phyloP scores from a whole-genome alignment of 2,888 invertebrate species.

The Lepetodrilus schrolli region DNA sequence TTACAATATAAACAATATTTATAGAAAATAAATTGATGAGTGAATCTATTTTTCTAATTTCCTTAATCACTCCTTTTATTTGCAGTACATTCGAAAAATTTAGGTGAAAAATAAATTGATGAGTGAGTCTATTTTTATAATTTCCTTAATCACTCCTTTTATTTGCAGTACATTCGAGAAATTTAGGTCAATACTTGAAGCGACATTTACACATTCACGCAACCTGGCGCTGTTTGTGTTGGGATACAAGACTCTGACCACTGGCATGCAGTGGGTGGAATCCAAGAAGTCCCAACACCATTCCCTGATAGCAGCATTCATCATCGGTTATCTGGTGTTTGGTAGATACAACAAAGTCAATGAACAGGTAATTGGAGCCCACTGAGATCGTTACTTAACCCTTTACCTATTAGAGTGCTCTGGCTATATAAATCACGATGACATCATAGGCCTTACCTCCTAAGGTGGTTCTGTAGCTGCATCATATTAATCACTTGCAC shows the following conservation, averaged over 20 bases:
- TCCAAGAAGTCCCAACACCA: conserved; percentile 64
- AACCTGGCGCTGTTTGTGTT: conserved; percentile 76
- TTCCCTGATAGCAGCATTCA: conserved; percentile 75
- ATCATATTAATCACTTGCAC: no score
- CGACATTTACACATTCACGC: conserved; percentile 76
- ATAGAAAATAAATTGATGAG: no score
- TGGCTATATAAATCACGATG: neutral
- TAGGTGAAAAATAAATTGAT: no score
- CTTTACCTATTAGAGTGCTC: no score
- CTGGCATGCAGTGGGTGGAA: conserved; percentile 61
- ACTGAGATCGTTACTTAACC: neutral
- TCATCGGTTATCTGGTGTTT: conserved; percentile 76
- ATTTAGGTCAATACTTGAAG: conserved; percentile 71
- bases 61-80: conserved; percentile 14
- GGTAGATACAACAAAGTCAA: conserved; percentile 77
- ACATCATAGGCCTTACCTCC: no score
- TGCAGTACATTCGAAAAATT: no score
- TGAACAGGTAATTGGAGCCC: conserved; percentile 75
- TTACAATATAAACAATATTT: no score
- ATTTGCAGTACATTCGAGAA: conserved; percentile 72
- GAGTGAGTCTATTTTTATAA: no score
- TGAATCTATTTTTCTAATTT: no score
- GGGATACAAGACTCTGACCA: conserved; percentile 74
- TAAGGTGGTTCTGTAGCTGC: no score
- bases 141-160: no score